Percentiles rank a stretch among this genome's conserved stretches.
phyloP scores from a whole-genome alignment of 2,113 vertebrate genomes.

The Zingel zingel region DNA sequence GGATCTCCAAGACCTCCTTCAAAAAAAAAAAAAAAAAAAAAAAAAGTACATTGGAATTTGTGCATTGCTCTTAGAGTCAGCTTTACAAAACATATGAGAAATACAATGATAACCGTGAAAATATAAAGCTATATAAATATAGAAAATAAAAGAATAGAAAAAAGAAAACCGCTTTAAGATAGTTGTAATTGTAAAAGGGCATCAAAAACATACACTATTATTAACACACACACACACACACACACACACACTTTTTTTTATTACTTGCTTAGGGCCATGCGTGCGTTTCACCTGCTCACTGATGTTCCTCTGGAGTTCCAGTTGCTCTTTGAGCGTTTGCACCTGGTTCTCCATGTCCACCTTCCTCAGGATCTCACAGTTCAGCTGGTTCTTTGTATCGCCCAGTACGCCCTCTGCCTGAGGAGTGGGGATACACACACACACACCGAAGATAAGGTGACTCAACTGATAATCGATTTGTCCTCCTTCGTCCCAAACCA shows the following conservation, averaged over 20 bases:
- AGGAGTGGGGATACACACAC: not conserved
- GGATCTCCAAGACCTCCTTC: slow-evolving; percentile 84
- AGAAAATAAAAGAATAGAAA: too few species aligned
- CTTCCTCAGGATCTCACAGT: slow-evolving; percentile 84
- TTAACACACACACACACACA: too few species aligned
- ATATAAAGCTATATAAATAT: too few species aligned
- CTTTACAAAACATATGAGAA: too few species aligned
- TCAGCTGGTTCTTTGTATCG: slow-evolving; percentile 83
- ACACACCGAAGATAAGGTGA: not conserved
- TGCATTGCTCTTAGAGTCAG: too few species aligned
- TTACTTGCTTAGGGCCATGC: too few species aligned
- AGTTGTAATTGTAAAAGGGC: too few species aligned
- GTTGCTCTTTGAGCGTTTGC: slow-evolving; percentile 87
- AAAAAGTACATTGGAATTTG: too few species aligned
- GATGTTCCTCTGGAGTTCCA: slow-evolving; percentile 86
- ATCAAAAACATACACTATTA: too few species aligned
- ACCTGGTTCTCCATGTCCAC: slow-evolving; percentile 87
- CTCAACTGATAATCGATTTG: not conserved
- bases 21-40: not conserved
- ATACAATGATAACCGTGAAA: too few species aligned
- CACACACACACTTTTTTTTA: too few species aligned
- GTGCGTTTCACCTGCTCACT: slow-evolving; percentile 81
- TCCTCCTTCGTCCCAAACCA: not conserved
- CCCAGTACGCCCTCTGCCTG: slow-evolving; percentile 78
- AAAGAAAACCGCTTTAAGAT: too few species aligned